Evolutionary conservation across 2,797 vertebrate species (phyloP), one percentile per base, ranked within the genome.

Genomic region (Ataeniobius toweri): DNA sequence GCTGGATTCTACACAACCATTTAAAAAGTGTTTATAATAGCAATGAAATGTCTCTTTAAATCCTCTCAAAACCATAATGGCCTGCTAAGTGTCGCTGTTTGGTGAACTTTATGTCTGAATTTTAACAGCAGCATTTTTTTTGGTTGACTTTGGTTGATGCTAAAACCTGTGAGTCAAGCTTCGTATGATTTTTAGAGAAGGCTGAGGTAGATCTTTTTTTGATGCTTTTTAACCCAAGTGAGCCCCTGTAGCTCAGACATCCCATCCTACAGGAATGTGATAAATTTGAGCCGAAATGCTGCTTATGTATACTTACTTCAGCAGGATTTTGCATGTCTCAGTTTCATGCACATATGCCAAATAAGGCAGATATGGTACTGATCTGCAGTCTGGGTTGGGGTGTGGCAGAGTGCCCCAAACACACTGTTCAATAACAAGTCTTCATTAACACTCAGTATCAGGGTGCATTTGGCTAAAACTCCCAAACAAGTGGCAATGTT

Each of bases 361-460:
- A 31, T 31, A 31, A 61, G 59, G 59, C 26, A 31, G 59, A 61
- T 18, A 8, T 18, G 28, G 28, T 18, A 28, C 59, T 61, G 28
- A 61, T 61, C 14, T 16, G 18, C 12, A 61, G 28, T 31, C 14
- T 61, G 59, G 28, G 26, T 59, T 14, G 26, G 26, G 5, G 26
- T 28, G 26, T 16, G 58, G 58, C 58, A 59, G 58, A 59, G 28
- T 59, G 26, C 13, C 48, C 48, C 48, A 50, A 86, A 81, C 69
- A 59, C 80, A 80, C n/a, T 56, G 81, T 83, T 87, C 89, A 93
- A 94, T 92, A 88, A 87, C 77, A 86, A 79, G 75, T 71, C 78
- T 67, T 16, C 8, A 36, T 36, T 74, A 9, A 3, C 44, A 82
- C 76, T 10, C 75, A 46, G 82, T 48, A 92, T 94, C 95, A 67